These are phyloP conservation scores for Medauroidea extradentata DNA, from an alignment of 1,140 invertebrate genomes.

Conservation along the genomic window DNA sequence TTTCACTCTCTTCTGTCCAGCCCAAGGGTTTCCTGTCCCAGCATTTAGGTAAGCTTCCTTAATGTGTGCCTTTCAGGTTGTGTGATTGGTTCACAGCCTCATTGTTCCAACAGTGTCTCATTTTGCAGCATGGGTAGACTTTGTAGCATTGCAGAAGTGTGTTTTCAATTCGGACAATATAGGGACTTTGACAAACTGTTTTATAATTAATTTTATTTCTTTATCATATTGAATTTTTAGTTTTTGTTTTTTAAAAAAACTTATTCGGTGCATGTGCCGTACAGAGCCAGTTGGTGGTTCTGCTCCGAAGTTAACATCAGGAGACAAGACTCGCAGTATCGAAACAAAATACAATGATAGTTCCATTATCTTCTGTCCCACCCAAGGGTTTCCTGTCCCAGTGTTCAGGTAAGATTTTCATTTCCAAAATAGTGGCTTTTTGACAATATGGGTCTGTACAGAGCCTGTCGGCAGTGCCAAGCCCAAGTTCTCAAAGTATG, in stretches of 20 bases:
- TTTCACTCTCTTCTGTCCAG: slow-evolving; percentile 57
- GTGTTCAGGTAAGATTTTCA: slow-evolving; percentile 35
- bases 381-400: slow-evolving; percentile 19
- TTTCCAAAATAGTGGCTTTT: slow-evolving; percentile 3
- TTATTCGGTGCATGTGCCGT: slow-evolving; percentile 21
- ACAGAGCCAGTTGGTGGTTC: slow-evolving; percentile 33
- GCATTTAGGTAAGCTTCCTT: slow-evolving; percentile 55
- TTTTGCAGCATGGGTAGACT: too few species aligned
- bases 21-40: slow-evolving; percentile 67
- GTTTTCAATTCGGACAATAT: too few species aligned
- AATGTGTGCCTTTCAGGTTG: too few species aligned
- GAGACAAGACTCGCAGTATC: slow-evolving; percentile 48
- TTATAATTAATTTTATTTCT: too few species aligned
- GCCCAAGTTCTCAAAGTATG: slow-evolving; percentile 64
- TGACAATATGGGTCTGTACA: slow-evolving; percentile 40
- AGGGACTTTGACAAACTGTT: too few species aligned
- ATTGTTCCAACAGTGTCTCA: too few species aligned
- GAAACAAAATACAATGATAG: slow-evolving; percentile 34
- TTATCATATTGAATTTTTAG: too few species aligned
- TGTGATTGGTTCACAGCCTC: too few species aligned
- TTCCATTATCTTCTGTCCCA: slow-evolving; percentile 20
- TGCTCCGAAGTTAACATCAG: slow-evolving; percentile 22
- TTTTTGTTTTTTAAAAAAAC: background rate
- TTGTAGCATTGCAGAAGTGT: too few species aligned
- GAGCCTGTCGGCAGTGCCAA: slow-evolving; percentile 68